Evolutionary conservation across 2,113 vertebrate species (phyloP), one percentile per base, ranked within the genome.

Genomic region (Engystomops pustulosus): DNA sequence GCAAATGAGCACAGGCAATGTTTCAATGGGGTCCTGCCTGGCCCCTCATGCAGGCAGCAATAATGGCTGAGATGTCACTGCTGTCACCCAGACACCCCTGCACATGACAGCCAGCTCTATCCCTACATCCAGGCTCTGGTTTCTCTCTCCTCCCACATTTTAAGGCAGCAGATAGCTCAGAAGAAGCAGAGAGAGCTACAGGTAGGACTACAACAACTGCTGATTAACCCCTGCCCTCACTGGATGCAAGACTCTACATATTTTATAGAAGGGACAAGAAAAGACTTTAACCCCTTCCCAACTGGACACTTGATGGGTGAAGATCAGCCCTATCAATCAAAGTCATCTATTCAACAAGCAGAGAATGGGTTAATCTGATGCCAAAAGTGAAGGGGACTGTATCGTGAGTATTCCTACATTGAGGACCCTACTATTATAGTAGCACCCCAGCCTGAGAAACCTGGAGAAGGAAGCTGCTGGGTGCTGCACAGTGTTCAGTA

Each of bases 1-100:
- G 82, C 34, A 78, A 84, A 84, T 84, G 27, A 76, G 58, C 55
- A 6, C 70, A 32, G 58, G 69, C 18, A 74, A 53, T 44, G 23
- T 11, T 49, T 55, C 62, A 27, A 36, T 47, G 30, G 38, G 58
- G 41, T n/a, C 55, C 68, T 65, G 30, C 6, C 65, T 55, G 65
- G 65, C 45, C 74, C 74, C 74, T 58, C 15, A 8, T 32, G 34
- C 25, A 27, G 55, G n/a, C 58, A 30, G 34, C 23, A 32, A 8
- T 32, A 3, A 10, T 34, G 41, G 27, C 77, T 30, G 55, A 41
- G 67, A 3, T n/a, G 49, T 17, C 32, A 1, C 15, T 38, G 0
- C 58, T 47, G 23, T 17, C n/a, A 41, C 25, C 25, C 17, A 9
- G 25, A 4, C 3, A 12, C 18, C n/a, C n/a, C 3, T 4, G 41